Evolutionary conservation across 2,888 invertebrate genomes (phyloP), one percentile per base, ranked within the genome.

Genomic region (Piscicola geometra): DNA sequence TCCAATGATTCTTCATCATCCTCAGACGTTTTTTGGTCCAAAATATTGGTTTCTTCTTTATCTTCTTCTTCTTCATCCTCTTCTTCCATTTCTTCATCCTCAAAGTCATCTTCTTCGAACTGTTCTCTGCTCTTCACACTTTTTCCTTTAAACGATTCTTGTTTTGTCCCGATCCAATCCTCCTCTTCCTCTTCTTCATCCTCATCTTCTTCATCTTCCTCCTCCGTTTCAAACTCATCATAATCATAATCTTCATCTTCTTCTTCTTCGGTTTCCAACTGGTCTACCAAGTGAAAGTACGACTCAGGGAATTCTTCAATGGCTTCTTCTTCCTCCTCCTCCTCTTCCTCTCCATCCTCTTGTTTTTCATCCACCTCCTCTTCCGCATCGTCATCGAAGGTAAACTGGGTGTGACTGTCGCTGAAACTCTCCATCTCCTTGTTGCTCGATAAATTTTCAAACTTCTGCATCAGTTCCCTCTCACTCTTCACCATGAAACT

Each of bases 341-440:
- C n/a, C n/a, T n/a, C n/a, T n/a, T n/a, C n/a, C n/a, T n/a, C n/a
- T n/a, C n/a, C n/a, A n/a, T n/a, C n/a, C n/a, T n/a, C n/a, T n/a
- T n/a, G n/a, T n/a, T 64, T 64, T 28, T 25, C 66, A 9, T 64
- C 66, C n/a, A 15, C 66, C n/a, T 64, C 66, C 12, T 64, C 66
- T 64, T 64, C 66, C 12, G 9, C 25, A 25, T 28, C 12, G 9
- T 64, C 66, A 28, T 64, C 30, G 25, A 25, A 12, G 66, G 30
- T 28, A 9, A 9, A 15, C 9, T 28, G 9, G 15, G 25, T 15
- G 66, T 28, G 9, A 64, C n/a, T 15, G 12, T 64, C 12, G 9
- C 25, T 9, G 25, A 28, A 25, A 25, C 12, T n/a, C 9, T 64
- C 12, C 12, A 12, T 64, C 66, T 15, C 66, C 9, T 64, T 15